A percentile compares a stretch with the other conserved stretches of the same genome.
Conservation (phyloP, 2,797 vertebrate species). For the Brotogeris chrysoptera region DNA sequence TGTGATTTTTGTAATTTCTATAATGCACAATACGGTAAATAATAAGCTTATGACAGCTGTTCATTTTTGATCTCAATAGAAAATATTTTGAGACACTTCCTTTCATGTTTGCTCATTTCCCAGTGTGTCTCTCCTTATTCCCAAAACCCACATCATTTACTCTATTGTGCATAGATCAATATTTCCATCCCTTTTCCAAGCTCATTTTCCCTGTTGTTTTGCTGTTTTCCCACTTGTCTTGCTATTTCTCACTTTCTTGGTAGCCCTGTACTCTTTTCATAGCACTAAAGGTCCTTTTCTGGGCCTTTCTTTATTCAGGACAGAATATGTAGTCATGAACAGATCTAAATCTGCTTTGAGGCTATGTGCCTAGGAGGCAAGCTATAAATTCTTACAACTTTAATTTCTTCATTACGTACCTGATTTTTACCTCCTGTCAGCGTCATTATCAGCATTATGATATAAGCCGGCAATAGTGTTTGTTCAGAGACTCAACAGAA, state of each 20-base stretch:
- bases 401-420: background rate
- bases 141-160: background rate
- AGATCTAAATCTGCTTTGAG: background rate
- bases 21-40: background rate
- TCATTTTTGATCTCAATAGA: background rate
- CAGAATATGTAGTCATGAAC: background rate
- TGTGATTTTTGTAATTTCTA: background rate
- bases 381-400: background rate
- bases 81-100: background rate
- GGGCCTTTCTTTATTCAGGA: background rate
- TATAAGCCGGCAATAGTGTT: background rate
- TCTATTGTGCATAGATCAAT: background rate
- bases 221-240: background rate
- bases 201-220: background rate
- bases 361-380: background rate
- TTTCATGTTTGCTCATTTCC: background rate
- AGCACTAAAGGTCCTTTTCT: background rate
- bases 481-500: background rate
- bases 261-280: background rate
- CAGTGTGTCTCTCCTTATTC: background rate
- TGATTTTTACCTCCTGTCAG: background rate
- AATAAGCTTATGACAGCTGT: background rate
- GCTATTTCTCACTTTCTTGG: background rate
- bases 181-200: background rate
- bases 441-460: background rate